Percentiles rank a stretch among this genome's conserved stretches.
Conservation (phyloP, 1,140 invertebrate genomes). For the Theocolax elegans region DNA sequence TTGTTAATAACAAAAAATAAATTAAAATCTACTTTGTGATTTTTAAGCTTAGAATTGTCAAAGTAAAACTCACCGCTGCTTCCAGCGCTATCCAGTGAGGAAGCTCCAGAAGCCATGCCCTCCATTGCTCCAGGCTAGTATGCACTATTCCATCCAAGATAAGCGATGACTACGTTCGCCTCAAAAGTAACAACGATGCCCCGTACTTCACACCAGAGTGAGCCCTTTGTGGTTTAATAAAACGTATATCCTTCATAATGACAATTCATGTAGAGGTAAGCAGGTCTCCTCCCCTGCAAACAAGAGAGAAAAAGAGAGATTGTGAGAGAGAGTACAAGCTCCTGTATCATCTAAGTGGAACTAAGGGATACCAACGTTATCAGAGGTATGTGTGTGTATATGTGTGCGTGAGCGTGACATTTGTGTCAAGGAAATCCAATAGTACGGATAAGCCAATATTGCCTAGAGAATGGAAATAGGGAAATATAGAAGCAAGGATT, state of each 20-base stretch:
- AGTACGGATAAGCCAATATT: constrained; percentile 5
- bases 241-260: constrained; percentile 59
- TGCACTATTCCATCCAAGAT: constrained; percentile 47
- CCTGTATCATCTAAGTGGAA: background rate
- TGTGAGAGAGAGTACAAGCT: constrained; percentile 14
- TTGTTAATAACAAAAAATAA: too few species aligned
- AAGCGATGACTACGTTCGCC: constrained; percentile 47
- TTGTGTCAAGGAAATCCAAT: constrained; percentile 36
- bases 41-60: too few species aligned
- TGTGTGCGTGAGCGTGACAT: background rate
- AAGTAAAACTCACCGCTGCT: constrained; percentile 63
- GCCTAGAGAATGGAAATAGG: background rate
- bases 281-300: constrained; percentile 32
- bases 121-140: constrained; percentile 45
- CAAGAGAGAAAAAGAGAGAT: constrained; percentile 14
- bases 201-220: constrained; percentile 60
- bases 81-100: constrained; percentile 67
- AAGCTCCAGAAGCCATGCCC: constrained; percentile 68
- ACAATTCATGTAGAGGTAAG: constrained; percentile 53
- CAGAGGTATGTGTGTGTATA: background rate
- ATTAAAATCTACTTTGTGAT: too few species aligned
- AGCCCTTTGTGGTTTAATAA: constrained; percentile 61
- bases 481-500: constrained; percentile 8
- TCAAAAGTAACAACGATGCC: constrained; percentile 56
- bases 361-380: constrained; percentile 24